Conservation (phyloP, 1,140 invertebrate genomes). For the Melipona quadrifasciata region DNA sequence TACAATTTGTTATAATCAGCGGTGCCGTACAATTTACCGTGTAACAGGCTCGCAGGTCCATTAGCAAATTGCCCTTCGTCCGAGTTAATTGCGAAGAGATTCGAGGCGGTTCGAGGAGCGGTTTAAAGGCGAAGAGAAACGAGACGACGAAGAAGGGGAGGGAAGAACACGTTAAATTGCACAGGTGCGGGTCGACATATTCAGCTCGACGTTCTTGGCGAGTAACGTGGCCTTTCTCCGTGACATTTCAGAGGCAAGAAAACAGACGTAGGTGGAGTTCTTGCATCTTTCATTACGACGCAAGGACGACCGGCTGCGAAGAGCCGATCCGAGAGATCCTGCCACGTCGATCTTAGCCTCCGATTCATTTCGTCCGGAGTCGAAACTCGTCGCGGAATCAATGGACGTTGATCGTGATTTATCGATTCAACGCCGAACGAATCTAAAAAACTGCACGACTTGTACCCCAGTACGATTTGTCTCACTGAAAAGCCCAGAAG, state of each 20-base stretch:
- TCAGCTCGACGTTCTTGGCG: slow-evolving; percentile 48
- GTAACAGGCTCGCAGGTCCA: not conserved
- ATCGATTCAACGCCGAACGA: not conserved
- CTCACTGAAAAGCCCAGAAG: too few relatives aligned
- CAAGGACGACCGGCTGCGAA: slow-evolving; percentile 48
- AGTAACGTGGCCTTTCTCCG: slow-evolving; percentile 55
- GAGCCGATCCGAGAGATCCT: slow-evolving; percentile 4
- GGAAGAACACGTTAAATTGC: slow-evolving; percentile 28
- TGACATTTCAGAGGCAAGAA: slow-evolving; percentile 59
- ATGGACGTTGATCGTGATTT: not conserved
- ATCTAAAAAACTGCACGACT: not conserved
- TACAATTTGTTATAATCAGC: not conserved
- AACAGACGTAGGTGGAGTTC: slow-evolving; percentile 52
- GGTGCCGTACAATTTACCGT: not conserved
- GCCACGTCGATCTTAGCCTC: not conserved
- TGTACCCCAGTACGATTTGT: too few relatives aligned
- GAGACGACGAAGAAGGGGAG: not conserved
- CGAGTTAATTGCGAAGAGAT: slow-evolving; percentile 24
- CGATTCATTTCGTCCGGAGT: not conserved
- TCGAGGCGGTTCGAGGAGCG: not conserved
- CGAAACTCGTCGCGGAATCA: not conserved
- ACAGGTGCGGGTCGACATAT: slow-evolving; percentile 48
- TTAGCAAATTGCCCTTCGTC: slow-evolving; percentile 28
- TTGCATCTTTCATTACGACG: slow-evolving; percentile 49
- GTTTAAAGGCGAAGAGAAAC: slow-evolving; percentile 14